phyloP scores from a whole-genome alignment of 1,140 invertebrate species.

The Oedothorax gibbosus region DNA sequence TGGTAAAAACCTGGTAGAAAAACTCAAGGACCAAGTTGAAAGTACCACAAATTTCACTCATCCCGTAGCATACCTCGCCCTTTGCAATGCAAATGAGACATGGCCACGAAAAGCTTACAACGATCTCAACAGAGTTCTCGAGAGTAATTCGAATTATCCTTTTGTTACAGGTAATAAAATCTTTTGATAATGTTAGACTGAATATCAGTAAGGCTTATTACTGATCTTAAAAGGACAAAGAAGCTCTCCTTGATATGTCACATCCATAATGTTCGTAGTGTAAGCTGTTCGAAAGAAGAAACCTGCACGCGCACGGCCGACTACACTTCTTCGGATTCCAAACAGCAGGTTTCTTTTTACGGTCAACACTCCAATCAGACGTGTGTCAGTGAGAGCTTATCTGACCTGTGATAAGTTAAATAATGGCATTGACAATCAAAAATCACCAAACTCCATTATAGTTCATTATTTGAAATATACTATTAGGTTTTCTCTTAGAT shows the following conservation, averaged over 20 bases:
- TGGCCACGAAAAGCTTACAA: background rate
- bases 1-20: background rate
- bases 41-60: background rate
- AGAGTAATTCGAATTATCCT: background rate
- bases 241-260: background rate
- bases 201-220: background rate
- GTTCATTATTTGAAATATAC: too few relatives aligned
- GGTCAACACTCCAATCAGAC: too few relatives aligned
- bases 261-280: too few relatives aligned
- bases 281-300: too few relatives aligned
- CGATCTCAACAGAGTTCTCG: background rate
- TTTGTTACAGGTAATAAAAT: conserved; percentile 3
- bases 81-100: background rate
- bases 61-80: conserved; percentile 14
- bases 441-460: background rate
- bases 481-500: too few relatives aligned
- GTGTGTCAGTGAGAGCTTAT: too few relatives aligned
- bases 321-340: too few relatives aligned
- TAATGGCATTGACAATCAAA: background rate
- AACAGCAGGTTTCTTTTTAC: too few relatives aligned
- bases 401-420: too few relatives aligned
- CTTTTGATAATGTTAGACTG: background rate
- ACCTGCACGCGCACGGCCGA: too few relatives aligned
- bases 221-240: background rate
- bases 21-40: background rate